Evolutionary conservation across 2,797 vertebrate species (phyloP).

Genomic region (Lerista edwardsae): DNA sequence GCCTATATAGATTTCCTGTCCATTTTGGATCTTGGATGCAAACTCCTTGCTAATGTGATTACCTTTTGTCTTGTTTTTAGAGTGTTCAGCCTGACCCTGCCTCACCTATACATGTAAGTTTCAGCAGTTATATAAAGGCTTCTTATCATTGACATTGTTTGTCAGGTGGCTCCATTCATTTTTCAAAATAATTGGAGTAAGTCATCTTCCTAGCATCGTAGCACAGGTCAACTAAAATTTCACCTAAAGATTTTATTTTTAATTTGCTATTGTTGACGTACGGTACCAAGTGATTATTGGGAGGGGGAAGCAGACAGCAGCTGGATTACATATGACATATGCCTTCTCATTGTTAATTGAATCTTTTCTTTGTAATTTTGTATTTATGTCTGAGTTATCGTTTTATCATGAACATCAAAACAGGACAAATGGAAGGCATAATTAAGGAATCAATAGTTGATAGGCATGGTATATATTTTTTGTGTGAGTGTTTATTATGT

Average conservation of each 20-base stretch:
- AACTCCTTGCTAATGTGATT: conserved; percentile 29
- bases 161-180: conserved; percentile 19
- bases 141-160: neutral
- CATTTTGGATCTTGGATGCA: neutral
- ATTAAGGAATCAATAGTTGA: conserved; percentile 42
- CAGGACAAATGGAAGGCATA: conserved; percentile 40
- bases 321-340: neutral
- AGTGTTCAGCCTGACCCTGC: conserved; percentile 97
- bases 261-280: conserved; percentile 19
- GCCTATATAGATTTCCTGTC: conserved; percentile 8
- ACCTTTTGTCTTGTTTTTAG: conserved; percentile 80
- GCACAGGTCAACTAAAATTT: neutral
- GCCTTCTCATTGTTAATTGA: conserved; percentile 39
- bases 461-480: conserved; percentile 30
- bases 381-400: conserved; percentile 31
- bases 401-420: conserved; percentile 33
- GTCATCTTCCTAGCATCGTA: neutral
- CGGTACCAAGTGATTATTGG: conserved; percentile 32
- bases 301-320: conserved; percentile 26
- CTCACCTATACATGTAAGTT: conserved; percentile 96
- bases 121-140: neutral
- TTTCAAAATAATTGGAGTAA: conserved; percentile 5
- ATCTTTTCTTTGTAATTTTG: conserved; percentile 49
- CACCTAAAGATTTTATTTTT: conserved; percentile 35
- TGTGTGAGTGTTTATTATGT: conserved; percentile 14